Base-by-base conservation (phyloP, 2,888 invertebrate genomes). In the Mystacides longicornis region DNA sequence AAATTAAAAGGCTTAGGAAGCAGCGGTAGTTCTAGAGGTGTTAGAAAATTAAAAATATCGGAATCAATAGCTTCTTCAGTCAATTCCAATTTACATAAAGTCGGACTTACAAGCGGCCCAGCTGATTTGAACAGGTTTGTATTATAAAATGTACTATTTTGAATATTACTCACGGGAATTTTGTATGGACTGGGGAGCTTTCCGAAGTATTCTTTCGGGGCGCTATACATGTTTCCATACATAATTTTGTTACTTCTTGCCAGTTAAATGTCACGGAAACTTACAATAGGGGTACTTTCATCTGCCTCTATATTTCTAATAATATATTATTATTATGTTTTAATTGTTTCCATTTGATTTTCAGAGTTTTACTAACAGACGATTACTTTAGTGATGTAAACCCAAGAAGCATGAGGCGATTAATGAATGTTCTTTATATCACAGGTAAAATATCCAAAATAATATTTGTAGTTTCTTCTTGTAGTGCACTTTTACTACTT, bases 341-440 rank as follows among this genome's bases (percentile, higher is more conserved):
- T 14, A 7, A 14, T 37, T n/a, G n/a, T 31, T 9, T 31, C 14
- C 14, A 9, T 31, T 31, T 9, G 47, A 5, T 81, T 22, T 76
- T 90, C 43, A 86, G 91, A 64, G 93, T 94, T 75, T 78, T 98
- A 62, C 81, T 95, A 19, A 96, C 96, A 1, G 97, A 97, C 68
- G 97, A 98, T 72, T 99, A 99, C 77, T 98, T 99, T 72, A 96
- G 95, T 65, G 98, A 98, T 71, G 94, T 99, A 61, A 99, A 97
- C 77, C 99, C 98, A 0, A 80, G 96, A 48, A 95, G 94, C 65
- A 95, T 99, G 94, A 77, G 94, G 59, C 80, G 97, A 52, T 80
- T 97, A 21, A 93, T 97, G 93, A 97, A 98, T 72, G 95, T 97
- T 56, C 88, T 97, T 54, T 96, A 96, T 66, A 88, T 97, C 52